A percentile compares a stretch with the other conserved stretches of the same genome.
Conservation (phyloP, 2,113 vertebrate genomes). For the Paracyprichromis sp. region DNA sequence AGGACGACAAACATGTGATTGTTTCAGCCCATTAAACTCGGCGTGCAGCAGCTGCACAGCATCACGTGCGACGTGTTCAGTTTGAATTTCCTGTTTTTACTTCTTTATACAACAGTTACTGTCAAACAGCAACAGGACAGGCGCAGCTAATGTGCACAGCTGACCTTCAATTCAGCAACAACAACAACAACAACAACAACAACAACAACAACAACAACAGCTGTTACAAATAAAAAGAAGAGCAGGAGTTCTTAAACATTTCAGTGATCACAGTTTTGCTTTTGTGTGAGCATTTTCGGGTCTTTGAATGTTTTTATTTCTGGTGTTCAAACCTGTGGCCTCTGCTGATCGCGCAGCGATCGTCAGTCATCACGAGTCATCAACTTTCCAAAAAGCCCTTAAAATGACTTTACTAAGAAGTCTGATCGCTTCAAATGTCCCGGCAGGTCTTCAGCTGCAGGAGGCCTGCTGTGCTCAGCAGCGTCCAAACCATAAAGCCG, state of each 20-base stretch:
- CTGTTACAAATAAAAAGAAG: neutral
- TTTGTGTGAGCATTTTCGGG: fast-evolving
- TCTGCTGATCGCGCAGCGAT: neutral
- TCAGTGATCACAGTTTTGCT: neutral
- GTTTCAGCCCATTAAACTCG: fast-evolving
- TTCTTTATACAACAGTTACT: neutral
- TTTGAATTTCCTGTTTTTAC: neutral
- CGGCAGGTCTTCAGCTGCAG: neutral
- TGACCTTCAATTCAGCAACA: neutral
- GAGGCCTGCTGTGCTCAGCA: neutral
- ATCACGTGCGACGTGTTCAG: neutral
- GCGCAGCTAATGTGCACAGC: neutral
- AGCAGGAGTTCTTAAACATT: neutral
- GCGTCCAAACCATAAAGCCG: fast-evolving
- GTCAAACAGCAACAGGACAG: neutral
- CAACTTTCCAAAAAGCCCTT: neutral
- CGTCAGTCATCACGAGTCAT: neutral
- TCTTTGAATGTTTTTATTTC: neutral
- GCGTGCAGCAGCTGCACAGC: neutral
- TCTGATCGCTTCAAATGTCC: neutral
- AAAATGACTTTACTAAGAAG: fast-evolving
- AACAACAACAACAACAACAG: fast-evolving
- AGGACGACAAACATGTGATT: neutral
- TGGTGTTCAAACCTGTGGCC: neutral
- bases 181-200: fast-evolving